These are phyloP conservation scores for Phyllotreta cruciferae DNA, from an alignment of 2,888 invertebrate genomes.

Conservation along the genomic window DNA sequence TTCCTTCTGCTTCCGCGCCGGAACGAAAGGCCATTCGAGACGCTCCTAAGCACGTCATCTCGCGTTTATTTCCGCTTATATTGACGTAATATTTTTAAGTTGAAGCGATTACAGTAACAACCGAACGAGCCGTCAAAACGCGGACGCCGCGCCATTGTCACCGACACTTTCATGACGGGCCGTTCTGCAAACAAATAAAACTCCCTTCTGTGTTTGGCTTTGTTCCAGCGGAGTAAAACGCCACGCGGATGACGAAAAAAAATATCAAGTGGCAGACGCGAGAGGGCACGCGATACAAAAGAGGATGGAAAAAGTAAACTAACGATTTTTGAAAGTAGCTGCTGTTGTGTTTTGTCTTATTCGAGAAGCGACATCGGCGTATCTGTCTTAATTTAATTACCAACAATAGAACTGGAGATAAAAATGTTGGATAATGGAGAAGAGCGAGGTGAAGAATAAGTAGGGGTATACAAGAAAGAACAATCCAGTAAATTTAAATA, in stretches of 20 bases:
- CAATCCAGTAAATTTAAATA: too few species aligned
- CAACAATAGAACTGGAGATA: too few species aligned
- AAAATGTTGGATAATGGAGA: too few species aligned
- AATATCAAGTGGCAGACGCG: constrained; percentile 43
- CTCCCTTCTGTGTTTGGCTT: constrained; percentile 44
- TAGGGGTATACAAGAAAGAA: too few species aligned
- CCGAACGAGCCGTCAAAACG: constrained; percentile 29
- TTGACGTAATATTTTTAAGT: constrained; percentile 26
- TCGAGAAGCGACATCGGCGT: constrained; percentile 15
- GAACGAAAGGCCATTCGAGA: not conserved
- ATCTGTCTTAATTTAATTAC: too few species aligned
- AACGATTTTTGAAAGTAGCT: constrained; percentile 44
- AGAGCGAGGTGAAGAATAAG: too few species aligned
- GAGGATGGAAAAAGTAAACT: constrained; percentile 45
- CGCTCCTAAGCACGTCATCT: constrained; percentile 1
- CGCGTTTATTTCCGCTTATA: constrained; percentile 9
- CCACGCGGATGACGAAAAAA: constrained; percentile 39
- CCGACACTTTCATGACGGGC: constrained; percentile 33
- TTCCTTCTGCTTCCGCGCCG: not conserved
- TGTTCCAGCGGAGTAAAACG: constrained; percentile 46
- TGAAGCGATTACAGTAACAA: constrained; percentile 24
- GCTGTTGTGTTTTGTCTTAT: constrained; percentile 40
- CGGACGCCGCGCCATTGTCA: constrained; percentile 29
- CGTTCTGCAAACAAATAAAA: constrained; percentile 45
- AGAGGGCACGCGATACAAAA: constrained; percentile 32